phyloP scores from a whole-genome alignment of 2,113 vertebrate genomes.

The Perca flavescens region DNA sequence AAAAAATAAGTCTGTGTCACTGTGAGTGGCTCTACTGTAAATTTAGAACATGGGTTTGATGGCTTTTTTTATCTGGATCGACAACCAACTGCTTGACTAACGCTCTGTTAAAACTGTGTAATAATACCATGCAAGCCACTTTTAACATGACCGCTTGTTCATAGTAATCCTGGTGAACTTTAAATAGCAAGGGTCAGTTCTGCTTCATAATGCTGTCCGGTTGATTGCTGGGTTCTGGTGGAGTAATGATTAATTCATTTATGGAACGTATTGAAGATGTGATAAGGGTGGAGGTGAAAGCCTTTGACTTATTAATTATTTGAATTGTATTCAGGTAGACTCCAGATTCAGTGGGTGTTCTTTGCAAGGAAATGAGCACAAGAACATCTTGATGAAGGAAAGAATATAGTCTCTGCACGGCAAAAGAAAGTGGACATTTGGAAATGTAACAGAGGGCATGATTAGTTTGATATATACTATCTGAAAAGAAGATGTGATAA shows the following conservation, averaged over 20 bases:
- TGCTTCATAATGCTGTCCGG: constrained; percentile 26
- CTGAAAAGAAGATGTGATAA: constrained; percentile 2
- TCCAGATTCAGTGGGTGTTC: constrained; percentile 29
- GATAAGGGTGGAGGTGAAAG: constrained; percentile 38
- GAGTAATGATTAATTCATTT: constrained; percentile 51
- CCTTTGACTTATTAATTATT: constrained; percentile 58
- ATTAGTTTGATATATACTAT: neutral
- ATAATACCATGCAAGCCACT: constrained; percentile 27
- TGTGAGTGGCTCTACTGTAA: constrained; percentile 30
- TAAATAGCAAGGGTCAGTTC: constrained; percentile 42
- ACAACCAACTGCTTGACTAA: constrained; percentile 24
- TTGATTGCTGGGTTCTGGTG: constrained; percentile 26
- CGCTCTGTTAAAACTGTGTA: constrained; percentile 3
- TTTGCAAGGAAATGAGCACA: constrained; percentile 30
- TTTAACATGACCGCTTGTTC: constrained; percentile 27
- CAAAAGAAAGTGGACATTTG: constrained; percentile 21
- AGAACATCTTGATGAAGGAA: constrained; percentile 44
- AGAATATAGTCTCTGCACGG: neutral
- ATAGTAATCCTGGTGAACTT: constrained; percentile 33
- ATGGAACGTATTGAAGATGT: constrained; percentile 48
- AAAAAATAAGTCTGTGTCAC: constrained; percentile 14
- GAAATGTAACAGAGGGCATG: neutral
- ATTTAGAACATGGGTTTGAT: constrained; percentile 7
- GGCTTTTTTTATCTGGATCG: constrained; percentile 6
- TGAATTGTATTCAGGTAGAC: constrained; percentile 39